Base-by-base conservation (phyloP, 2,888 invertebrate species). In the Eremobia ochroleuca region DNA sequence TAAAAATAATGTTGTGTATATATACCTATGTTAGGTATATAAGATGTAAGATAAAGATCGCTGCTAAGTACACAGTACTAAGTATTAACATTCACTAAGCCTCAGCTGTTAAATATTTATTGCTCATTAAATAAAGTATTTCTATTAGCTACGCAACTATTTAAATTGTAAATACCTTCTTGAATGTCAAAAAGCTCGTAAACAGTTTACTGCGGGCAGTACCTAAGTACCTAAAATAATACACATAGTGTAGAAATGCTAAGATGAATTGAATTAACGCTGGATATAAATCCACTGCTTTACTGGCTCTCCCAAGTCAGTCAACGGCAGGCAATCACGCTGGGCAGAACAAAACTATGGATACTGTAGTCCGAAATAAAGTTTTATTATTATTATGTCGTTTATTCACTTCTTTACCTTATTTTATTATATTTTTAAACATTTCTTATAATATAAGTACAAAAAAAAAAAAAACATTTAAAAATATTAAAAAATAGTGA, bases 31-130 rank as follows among this genome's bases (percentile, higher is more conserved):
- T 31, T 58, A n/a, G n/a, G n/a, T n/a, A 46, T 55, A 64, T 46
- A 31, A 81, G 37, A 81, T 81, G 37, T 2, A 46, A 31, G 58
- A 65, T 65, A 59, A 52, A 58, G 55, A 65, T 65, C 76, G 3
- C 15, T 43, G 25, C 1, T n/a, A 11, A 49, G 11, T 61, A 46
- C 64, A 75, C 25, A 75, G 25, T 82, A 46, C 40, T 37, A 77
- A 18, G 52, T 55, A 71, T n/a, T 62, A 49, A 49, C 31, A 28
- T 46, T 43, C 52, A 18, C 8, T 82, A 59, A 65, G 46, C 25
- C 34, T 21, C 72, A 68, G 49, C 64, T 61, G 46, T 80, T 85
- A 52, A 85, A 85, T 81, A 81, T 85, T 85, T 73, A 81, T 68
- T 59, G 65, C 65, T 73, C 81, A 69, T 83, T 80, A 84, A 28